Evolutionary conservation across 1,140 invertebrate species (phyloP), one percentile per base, ranked within the genome.

Genomic region (Melitaea cinxia): DNA sequence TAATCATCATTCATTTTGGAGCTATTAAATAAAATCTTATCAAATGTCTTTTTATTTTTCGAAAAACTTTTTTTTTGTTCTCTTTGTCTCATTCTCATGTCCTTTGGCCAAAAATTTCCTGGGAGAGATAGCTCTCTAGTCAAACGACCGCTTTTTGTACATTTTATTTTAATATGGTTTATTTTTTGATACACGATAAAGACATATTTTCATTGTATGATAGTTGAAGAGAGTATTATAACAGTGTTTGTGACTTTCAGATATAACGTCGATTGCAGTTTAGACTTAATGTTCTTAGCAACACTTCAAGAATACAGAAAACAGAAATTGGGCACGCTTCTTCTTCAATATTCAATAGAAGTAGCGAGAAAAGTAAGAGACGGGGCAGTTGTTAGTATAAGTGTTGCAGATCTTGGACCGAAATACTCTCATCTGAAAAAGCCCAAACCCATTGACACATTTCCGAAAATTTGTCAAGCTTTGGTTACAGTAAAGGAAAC

Each of bases 211-310:
- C n/a, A n/a, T n/a, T n/a, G n/a, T 4, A 26, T 26, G 24, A 26
- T 35, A 35, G 2, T 2, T 4, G 12, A 10, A n/a, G 2, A 39
- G 15, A 14, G 2, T 2, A 4, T 39, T 14, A 1, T 14, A 14
- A 14, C 9, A 39, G n/a, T n/a, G 3, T 14, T 14, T 49, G 39
- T 53, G 33, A 57, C 39, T 78, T 75, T 37, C 73, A 89, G 88
- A 65, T 94, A 92, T 62, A 87, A 93, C 10, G 91, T 92, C 0
- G 88, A 94, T 39, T 94, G 93, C 65, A 90, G 93, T n/a, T 72
- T 94, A 9, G 94, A 95, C 78, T 76, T 95, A 9, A 94, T 95
- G 94, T 95, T 95, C 66, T 60, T 95, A 10, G 93, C 89, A 5
- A 94, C 93, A 0, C 59, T 92, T 10, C 82, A 88, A 0, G 75